Base-by-base conservation (phyloP, 2,797 vertebrate species). In the Chaetophractus vellerosus region DNA sequence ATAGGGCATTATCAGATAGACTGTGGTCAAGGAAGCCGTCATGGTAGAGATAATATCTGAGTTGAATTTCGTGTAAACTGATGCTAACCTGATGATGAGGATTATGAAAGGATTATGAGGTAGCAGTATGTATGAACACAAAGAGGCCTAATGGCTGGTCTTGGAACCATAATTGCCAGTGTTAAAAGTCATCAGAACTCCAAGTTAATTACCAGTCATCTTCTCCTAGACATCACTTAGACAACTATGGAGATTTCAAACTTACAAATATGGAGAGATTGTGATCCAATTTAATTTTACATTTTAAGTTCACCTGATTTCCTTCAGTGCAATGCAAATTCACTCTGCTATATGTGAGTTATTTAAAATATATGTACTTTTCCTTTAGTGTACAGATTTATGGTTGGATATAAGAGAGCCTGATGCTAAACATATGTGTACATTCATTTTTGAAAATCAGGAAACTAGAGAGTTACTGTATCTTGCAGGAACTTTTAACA, bases 401-500 rank as follows among this genome's bases (percentile, higher is more conserved):
- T 80, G 55, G 10, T 45, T 76, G 18, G 64, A 64, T 74, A 50
- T 9, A 11, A 78, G 50, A 36, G 15, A 79, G 28, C n/a, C 85
- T 93, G 66, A 96, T 80, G 45, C 83, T 96, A 95, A 97, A 95
- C 69, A 93, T 93, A 88, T 55, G 76, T 91, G 55, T 87, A 57
- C 78, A 87, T 93, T 93, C 57, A 89, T 87, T 94, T 95, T 92
- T 82, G 75, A 94, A 81, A 96, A 92, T 64, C 36, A 61, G 88
- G 86, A 92, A 97, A 87, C n/a, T 75, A 61, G 36, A 91, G 88
- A 28, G 38, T 90, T 95, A 36, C 18, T 95, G 14, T 97, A 94
- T 96, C 94, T 96, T 97, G n/a, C 16, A 96, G 0, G 45, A 87
- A 88, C 88, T 96, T 98, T 91, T 93, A 96, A 79, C 52, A 79